Percentiles rank a stretch among this genome's conserved stretches.
phyloP scores from a whole-genome alignment of 2,888 invertebrate species.

The Timema cristinae region DNA sequence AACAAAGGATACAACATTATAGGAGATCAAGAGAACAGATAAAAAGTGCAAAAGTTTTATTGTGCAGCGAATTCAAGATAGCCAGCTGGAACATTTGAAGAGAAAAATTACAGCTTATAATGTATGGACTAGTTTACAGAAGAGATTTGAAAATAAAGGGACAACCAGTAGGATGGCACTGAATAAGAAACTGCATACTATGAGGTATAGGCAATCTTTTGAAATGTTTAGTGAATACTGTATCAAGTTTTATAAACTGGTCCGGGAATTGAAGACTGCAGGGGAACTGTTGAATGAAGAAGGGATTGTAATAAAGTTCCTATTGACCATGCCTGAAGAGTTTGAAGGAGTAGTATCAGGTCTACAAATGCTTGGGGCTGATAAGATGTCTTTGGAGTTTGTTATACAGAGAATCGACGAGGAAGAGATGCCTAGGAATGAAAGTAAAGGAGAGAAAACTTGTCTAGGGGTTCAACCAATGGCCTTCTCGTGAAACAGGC shows the following conservation, averaged over 20 bases:
- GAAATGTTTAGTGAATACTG: slow-evolving; percentile 9
- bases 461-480: too few relatives aligned
- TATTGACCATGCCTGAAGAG: slow-evolving; percentile 12
- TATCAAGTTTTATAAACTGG: background rate
- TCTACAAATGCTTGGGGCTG: too few relatives aligned
- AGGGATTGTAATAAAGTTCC: background rate
- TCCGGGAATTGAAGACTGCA: slow-evolving; percentile 7
- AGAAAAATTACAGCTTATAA: background rate
- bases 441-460: too few relatives aligned
- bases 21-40: background rate
- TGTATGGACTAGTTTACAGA: slow-evolving; percentile 2
- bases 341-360: background rate
- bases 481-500: too few relatives aligned
- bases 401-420: too few relatives aligned
- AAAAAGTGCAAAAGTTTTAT: slow-evolving; percentile 11
- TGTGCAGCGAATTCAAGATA: background rate
- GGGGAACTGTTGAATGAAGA: background rate
- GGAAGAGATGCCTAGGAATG: too few relatives aligned
- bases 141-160: background rate
- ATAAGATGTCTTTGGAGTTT: too few relatives aligned
- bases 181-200: background rate
- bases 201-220: slow-evolving; percentile 1
- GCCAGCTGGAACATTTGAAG: background rate
- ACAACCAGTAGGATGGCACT: slow-evolving; percentile 8
- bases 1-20: background rate